Evolutionary conservation across 2,113 vertebrate genomes (phyloP), one percentile per base, ranked within the genome.

Genomic region (Scytalopus superciliaris): DNA sequence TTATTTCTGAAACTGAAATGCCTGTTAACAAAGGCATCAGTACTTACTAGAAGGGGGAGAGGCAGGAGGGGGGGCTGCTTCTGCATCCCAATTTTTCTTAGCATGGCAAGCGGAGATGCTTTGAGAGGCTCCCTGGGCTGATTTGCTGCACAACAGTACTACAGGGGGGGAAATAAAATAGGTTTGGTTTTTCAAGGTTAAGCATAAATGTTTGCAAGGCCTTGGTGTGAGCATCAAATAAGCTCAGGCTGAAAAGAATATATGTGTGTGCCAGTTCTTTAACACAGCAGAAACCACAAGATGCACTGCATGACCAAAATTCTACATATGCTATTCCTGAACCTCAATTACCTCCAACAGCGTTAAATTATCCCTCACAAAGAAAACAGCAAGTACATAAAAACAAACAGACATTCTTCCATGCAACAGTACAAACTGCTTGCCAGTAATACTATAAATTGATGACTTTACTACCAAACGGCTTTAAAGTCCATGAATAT

Each of bases 281-380:
- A 88, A 91, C 70, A 39, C 62, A 66, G 75, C 50, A 68, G 82
- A 90, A 79, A 69, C 31, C 92, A 87, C 62, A 45, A 79, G 84
- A 88, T 31, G 72, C 78, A 9, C 75, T 69, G 84, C 89, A 67
- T 13, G 75, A 95, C 59, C 63, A 63, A 35, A 93, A 93, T 59
- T 62, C 78, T 59, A 35, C 93, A 93, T 70, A 62, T 83, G 93
- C 82, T 90, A 7, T 62, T 96, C 70, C 67, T 63, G 53, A 95
- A 74, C 55, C 39, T 90, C 91, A 82, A 6, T 89, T 87, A 82
- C 77, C 67, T 91, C 87, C 80, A 63, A 55, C 84, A 84, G 93
- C 1, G 76, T 84, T 93, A 89, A 94, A 94, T 94, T 75, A 92
- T 37, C 74, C 89, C 76, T 82, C 77, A 50, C 2, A 3, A 94